Evolutionary conservation across 2,888 invertebrate species (phyloP), one percentile per base, ranked within the genome.

Genomic region (Phlogophora meticulosa): DNA sequence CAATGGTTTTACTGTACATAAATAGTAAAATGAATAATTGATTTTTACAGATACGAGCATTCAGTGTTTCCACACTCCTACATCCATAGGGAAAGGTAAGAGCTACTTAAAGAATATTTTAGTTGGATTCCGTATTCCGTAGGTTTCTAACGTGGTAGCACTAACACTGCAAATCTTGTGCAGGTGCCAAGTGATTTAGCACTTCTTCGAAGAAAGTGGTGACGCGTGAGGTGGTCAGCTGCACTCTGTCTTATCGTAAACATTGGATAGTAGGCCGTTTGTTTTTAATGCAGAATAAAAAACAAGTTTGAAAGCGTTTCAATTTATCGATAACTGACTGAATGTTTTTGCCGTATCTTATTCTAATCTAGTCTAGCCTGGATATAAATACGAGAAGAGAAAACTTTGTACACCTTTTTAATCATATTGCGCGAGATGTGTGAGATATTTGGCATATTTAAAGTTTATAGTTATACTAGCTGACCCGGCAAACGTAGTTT

Each of bases 131-230:
- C 11, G 20, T 36, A 36, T 57, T 48, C 67, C 66, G 24, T 10
- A 36, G n/a, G 24, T 28, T 42, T 65, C 24, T 36, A 5, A 28
- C n/a, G 43, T 43, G 17, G 28, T 24, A 63, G 22, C 22, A 7
- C 28, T 42, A 36, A 40, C 20, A 36, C 42, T n/a, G 34, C 11
- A 22, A 32, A 45, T 48, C 22, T 40, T 69, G 53, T 63, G 45
- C 43, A 69, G 45, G 53, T 76, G 73, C 62, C 73, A 76, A 58
- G 43, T 42, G 66, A 73, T 66, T 73, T 59, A 59, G 51, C 40
- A 42, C 32, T 63, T 42, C 48, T 49, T 9, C 5, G 22, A 48
- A 46, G 75, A 62, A 72, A 72, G 59, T 55, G 36, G 28, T 57
- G 72, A 40, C 48, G 40, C 34, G 52, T 55, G 17, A 55, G 24